Percentiles rank a stretch among this genome's conserved stretches.
phyloP scores from a whole-genome alignment of 1,140 invertebrate species.

The Ostrea denselamellosa region DNA sequence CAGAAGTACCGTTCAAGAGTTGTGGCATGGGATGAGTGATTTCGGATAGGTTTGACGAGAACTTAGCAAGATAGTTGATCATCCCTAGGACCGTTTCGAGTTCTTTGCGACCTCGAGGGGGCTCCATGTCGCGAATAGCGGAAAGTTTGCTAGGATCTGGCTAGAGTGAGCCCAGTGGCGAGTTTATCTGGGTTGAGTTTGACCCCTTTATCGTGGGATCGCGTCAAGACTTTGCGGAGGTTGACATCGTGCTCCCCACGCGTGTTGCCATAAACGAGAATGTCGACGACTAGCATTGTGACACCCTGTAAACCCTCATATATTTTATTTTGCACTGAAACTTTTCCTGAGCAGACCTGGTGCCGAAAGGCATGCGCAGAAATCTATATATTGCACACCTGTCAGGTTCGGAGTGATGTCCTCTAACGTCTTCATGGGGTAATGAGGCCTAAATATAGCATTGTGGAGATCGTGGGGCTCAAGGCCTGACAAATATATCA shows the following conservation, averaged over 20 bases:
- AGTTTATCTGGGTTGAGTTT: background rate
- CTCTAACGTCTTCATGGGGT: slow-evolving; percentile 49
- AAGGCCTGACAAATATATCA: too few relatives aligned
- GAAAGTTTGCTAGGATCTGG: slow-evolving; percentile 73
- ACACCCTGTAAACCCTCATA: slow-evolving; percentile 72
- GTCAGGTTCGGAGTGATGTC: background rate
- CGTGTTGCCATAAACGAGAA: slow-evolving; percentile 68
- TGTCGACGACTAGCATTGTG: slow-evolving; percentile 75
- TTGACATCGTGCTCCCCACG: slow-evolving; percentile 71
- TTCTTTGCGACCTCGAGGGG: background rate
- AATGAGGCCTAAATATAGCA: slow-evolving; percentile 16
- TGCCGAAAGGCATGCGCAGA: too few relatives aligned
- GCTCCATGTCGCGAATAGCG: slow-evolving; percentile 14
- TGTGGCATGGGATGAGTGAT: background rate
- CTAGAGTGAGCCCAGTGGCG: slow-evolving; percentile 52
- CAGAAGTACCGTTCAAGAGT: background rate
- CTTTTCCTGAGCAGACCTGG: background rate
- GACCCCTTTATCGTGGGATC: slow-evolving; percentile 57
- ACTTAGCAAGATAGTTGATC: background rate
- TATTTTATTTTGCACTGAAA: slow-evolving; percentile 74
- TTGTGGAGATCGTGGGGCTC: background rate
- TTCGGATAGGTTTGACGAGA: background rate
- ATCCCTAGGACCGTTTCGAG: background rate
- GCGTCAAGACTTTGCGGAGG: slow-evolving; percentile 71
- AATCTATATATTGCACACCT: background rate